Base-by-base conservation (phyloP, 2,888 invertebrate species). In the Thymelicus acteon region DNA sequence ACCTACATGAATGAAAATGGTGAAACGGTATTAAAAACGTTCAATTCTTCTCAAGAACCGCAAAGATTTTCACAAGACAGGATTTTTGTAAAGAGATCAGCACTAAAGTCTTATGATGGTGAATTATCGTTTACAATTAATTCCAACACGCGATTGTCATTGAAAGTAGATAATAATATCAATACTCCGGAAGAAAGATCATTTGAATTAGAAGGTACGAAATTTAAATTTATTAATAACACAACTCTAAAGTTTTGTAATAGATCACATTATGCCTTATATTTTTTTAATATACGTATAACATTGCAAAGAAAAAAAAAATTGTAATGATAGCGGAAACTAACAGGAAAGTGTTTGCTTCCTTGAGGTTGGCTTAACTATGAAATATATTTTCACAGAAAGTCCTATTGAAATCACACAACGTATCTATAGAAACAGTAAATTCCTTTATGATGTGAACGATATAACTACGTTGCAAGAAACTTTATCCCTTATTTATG, bases 61-160 rank as follows among this genome's bases (percentile, higher is more conserved):
- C 58, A 73, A 39, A 76, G 75, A 57, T 74, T 74, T 64, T 54
- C 69, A 52, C 75, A 82, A 49, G 84, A 85, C 71, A 78, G 76
- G 7, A 69, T 86, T 6, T 79, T 78, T 71, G 66, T 83, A 12
- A 78, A 87, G 47, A 84, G 82, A 72, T 81, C 86, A 6, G 72
- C 76, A 73, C 73, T 89, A 19, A 78, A 75, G 70, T 67, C 78
- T 47, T 75, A 79, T 60, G 79, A 79, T 6, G 76, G 78, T 61
- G 83, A 78, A 79, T 90, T 65, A 79, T 72, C 71, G 78, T 91
- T 70, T 72, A 84, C 85, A 0, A 79, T 91, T 57, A 84, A 87
- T 79, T 72, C 76, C 1, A 75, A 85, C 15, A 80, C 83, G 67
- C 79, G 87, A 65, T 77, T 92, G 60, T 73, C 73, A 3, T 76